A percentile compares a stretch with the other conserved stretches of the same genome.
phyloP scores from a whole-genome alignment of 2,888 invertebrate species.

The Hemistola chrysoprasaria region DNA sequence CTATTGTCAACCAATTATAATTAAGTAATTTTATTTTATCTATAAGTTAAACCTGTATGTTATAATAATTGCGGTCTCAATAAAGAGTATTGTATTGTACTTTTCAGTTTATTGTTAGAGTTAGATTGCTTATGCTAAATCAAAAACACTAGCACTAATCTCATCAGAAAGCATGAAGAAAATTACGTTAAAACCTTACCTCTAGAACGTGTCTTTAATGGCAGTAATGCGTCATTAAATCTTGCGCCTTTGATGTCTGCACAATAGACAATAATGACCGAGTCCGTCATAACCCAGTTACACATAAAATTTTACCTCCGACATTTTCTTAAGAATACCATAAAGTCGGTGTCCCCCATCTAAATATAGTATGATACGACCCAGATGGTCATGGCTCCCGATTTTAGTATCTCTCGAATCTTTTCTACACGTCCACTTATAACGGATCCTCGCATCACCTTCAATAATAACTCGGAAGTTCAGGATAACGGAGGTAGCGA shows the following conservation, averaged over 20 bases:
- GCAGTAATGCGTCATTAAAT: constrained; percentile 21
- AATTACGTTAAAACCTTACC: constrained; percentile 12
- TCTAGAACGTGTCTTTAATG: constrained; percentile 15
- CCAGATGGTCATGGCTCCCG: constrained; percentile 77
- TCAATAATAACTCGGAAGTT: no score
- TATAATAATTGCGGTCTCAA: no score
- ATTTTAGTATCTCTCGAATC: constrained; percentile 76
- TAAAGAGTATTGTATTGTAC: no score
- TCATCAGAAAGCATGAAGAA: not conserved
- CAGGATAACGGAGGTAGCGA: constrained; percentile 40
- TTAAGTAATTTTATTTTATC: no score
- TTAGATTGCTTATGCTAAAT: no score
- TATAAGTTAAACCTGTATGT: no score
- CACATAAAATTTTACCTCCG: constrained; percentile 44
- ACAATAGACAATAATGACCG: constrained; percentile 30
- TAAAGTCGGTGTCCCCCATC: constrained; percentile 69
- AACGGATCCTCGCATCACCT: constrained; percentile 55
- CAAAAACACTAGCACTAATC: no score
- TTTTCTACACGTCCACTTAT: constrained; percentile 61
- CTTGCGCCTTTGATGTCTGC: constrained; percentile 18
- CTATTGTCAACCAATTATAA: no score
- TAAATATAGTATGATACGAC: constrained; percentile 76
- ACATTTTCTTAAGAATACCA: constrained; percentile 58
- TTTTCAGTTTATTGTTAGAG: no score
- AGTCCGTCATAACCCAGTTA: constrained; percentile 26